Conservation (phyloP, 2,797 vertebrate species). For the Squalus acanthias region DNA sequence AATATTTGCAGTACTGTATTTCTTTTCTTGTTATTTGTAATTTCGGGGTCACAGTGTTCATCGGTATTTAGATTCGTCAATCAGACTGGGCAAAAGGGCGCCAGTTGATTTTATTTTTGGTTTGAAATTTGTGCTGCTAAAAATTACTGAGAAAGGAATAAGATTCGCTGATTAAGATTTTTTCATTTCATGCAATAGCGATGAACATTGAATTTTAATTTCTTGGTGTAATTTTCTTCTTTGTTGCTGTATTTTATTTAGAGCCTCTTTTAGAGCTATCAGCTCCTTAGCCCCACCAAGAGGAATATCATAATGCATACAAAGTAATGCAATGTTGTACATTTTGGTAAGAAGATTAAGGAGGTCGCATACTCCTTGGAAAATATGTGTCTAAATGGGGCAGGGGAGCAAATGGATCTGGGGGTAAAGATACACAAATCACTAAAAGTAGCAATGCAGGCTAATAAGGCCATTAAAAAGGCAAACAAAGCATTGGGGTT, state of each 20-base stretch:
- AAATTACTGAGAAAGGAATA: neutral
- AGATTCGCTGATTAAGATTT: neutral
- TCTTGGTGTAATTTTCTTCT: neutral
- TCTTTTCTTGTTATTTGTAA: neutral
- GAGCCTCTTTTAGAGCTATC: neutral
- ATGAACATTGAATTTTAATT: neutral
- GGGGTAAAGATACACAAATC: neutral
- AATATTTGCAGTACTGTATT: neutral
- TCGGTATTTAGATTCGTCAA: neutral
- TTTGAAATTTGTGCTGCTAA: neutral
- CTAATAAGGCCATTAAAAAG: neutral
- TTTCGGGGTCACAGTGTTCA: neutral
- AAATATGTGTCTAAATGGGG: neutral
- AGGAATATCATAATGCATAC: neutral
- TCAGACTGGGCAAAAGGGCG: too few species aligned
- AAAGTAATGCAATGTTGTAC: neutral
- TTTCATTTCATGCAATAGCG: neutral
- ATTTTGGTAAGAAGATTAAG: neutral
- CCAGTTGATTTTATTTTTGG: too few species aligned
- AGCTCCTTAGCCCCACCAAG: neutral
- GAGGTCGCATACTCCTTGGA: too few species aligned
- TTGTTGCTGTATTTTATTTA: neutral
- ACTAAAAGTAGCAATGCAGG: neutral
- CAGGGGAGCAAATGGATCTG: neutral
- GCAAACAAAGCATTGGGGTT: neutral